These are phyloP conservation scores for Microplitis demolitor DNA, from an alignment of 1,140 invertebrate species.

Conservation along the genomic window DNA sequence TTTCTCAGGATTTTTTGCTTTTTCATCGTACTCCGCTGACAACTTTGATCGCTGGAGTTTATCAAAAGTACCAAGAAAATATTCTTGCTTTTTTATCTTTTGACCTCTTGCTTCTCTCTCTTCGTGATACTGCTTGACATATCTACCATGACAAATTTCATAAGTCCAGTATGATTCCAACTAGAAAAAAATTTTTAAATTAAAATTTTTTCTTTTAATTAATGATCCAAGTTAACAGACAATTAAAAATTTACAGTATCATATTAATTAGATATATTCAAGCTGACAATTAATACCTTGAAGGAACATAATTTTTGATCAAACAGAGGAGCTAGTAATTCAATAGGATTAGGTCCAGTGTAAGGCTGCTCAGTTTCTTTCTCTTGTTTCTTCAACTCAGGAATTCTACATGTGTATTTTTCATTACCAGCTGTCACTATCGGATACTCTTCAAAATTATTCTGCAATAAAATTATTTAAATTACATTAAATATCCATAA, in stretches of 20 bases:
- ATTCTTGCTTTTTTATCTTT: slow-evolving; percentile 80
- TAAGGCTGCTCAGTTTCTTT: slow-evolving; percentile 65
- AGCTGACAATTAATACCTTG: slow-evolving; percentile 60
- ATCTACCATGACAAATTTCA: slow-evolving; percentile 92
- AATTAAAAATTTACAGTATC: not conserved
- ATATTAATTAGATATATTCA: no score
- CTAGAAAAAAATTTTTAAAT: slow-evolving; percentile 49
- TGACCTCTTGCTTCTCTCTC: slow-evolving; percentile 79
- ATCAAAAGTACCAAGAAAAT: slow-evolving; percentile 78
- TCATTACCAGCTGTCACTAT: slow-evolving; percentile 73
- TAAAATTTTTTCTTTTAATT: not conserved
- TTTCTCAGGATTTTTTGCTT: slow-evolving; percentile 59
- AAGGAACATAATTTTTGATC: slow-evolving; percentile 79
- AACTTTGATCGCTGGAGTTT: slow-evolving; percentile 59
- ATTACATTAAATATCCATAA: not conserved
- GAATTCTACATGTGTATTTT: slow-evolving; percentile 77
- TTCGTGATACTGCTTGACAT: slow-evolving; percentile 93
- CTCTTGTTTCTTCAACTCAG: slow-evolving; percentile 68
- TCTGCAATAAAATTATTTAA: slow-evolving; percentile 58
- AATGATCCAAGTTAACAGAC: not conserved
- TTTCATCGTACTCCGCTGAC: slow-evolving; percentile 61
- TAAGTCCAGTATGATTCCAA: slow-evolving; percentile 97
- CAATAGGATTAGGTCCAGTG: slow-evolving; percentile 74
- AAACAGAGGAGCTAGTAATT: slow-evolving; percentile 79
- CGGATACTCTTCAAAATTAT: slow-evolving; percentile 56